Conservation (phyloP, 2,113 vertebrate genomes). For the Pleuronectes platessa region DNA sequence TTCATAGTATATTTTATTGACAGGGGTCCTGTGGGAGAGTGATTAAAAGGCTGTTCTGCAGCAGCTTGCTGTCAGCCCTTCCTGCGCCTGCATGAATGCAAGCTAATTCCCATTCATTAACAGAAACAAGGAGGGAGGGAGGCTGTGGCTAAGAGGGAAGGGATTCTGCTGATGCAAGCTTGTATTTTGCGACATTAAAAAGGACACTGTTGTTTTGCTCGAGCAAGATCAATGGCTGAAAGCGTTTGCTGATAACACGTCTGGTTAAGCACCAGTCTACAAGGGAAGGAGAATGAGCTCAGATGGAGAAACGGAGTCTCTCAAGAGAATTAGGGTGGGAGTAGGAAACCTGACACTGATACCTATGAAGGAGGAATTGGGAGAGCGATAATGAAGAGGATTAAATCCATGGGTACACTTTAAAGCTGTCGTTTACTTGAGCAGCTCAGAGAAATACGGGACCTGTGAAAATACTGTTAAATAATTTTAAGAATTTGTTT, state of each 20-base stretch:
- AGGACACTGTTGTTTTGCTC: conserved; percentile 37
- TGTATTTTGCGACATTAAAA: conserved; percentile 48
- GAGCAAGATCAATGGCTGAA: conserved; percentile 57
- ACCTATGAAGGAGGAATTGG: conserved; percentile 19
- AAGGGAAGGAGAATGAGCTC: conserved; percentile 27
- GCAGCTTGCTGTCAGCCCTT: conserved; percentile 32
- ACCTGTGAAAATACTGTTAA: conserved; percentile 9
- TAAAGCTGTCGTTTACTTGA: conserved; percentile 5
- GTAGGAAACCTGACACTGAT: conserved; percentile 38
- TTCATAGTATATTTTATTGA: conserved; percentile 21
- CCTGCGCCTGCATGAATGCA: conserved; percentile 40
- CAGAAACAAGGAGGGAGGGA: conserved; percentile 35
- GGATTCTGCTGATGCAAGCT: conserved; percentile 29
- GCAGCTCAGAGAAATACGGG: conserved; percentile 3
- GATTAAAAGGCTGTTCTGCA: conserved; percentile 51
- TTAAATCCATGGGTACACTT: conserved; percentile 37
- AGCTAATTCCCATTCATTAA: conserved; percentile 57
- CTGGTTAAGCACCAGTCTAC: conserved; percentile 43
- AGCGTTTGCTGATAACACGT: conserved; percentile 45
- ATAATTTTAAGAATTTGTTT: conserved; percentile 21
- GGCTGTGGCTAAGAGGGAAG: conserved; percentile 5
- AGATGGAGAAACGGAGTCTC: conserved; percentile 17
- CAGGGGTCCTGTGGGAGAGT: conserved; percentile 30
- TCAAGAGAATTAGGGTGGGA: conserved; percentile 15
- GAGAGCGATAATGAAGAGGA: conserved; percentile 18